Conservation (phyloP, 1,140 invertebrate genomes). For the Brachionus calyciflorus region DNA sequence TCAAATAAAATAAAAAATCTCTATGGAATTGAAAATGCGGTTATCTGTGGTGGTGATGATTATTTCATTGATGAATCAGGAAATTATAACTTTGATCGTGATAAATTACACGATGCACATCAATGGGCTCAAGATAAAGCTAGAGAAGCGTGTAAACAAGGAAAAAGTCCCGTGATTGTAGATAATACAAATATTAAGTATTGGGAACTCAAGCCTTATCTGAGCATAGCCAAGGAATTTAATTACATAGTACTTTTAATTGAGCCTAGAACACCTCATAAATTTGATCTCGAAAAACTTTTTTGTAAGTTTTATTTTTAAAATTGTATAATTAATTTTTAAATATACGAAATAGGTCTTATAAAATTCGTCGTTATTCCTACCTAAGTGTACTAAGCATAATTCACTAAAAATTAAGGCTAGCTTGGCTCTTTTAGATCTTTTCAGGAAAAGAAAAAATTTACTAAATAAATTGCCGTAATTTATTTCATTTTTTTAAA, state of each 20-base stretch:
- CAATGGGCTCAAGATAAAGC: slow-evolving; percentile 58
- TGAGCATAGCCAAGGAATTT: slow-evolving; percentile 7
- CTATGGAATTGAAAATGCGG: slow-evolving; percentile 50
- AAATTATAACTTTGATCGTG: slow-evolving; percentile 54
- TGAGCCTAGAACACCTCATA: slow-evolving; percentile 21
- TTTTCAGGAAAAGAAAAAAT: no score
- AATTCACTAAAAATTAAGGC: no score
- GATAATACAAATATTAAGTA: slow-evolving; percentile 40
- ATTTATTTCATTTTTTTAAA: no score
- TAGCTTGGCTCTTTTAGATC: no score
- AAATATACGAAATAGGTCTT: no score
- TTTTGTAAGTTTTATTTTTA: background rate
- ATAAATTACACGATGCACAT: slow-evolving; percentile 54
- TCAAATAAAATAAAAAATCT: slow-evolving; percentile 60
- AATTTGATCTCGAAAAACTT: slow-evolving; percentile 33
- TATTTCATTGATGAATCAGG: slow-evolving; percentile 54
- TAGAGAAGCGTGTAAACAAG: slow-evolving; percentile 59
- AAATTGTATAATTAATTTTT: no score
- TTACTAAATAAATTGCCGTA: no score
- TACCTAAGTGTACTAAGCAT: no score
- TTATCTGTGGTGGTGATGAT: slow-evolving; percentile 57
- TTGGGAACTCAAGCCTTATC: slow-evolving; percentile 21
- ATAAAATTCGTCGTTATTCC: no score
- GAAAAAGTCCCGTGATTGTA: slow-evolving; percentile 6
- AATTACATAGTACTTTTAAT: slow-evolving; percentile 30